phyloP scores from a whole-genome alignment of 2,797 vertebrate genomes.

The Masticophis lateralis region DNA sequence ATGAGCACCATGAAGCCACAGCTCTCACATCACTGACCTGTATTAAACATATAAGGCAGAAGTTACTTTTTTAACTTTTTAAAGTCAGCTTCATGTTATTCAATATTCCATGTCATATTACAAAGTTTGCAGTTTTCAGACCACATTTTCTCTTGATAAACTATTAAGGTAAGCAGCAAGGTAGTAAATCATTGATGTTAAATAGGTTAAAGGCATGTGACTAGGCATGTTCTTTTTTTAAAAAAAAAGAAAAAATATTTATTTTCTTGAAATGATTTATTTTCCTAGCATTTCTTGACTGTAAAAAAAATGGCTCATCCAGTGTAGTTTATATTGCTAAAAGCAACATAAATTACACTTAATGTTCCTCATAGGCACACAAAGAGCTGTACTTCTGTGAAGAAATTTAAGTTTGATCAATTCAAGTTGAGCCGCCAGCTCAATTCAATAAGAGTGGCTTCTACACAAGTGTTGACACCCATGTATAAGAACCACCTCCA shows the following conservation, averaged over 20 bases:
- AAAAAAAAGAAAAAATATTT: not conserved
- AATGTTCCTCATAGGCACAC: not conserved
- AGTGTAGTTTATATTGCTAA: not conserved
- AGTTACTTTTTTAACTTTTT: not conserved
- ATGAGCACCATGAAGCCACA: not conserved
- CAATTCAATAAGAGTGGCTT: not conserved
- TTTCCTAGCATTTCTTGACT: not conserved
- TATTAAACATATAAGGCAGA: not conserved
- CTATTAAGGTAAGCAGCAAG: not conserved
- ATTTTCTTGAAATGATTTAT: not conserved
- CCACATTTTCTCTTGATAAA: not conserved
- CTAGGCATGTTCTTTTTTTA: not conserved
- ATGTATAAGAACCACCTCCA: not conserved
- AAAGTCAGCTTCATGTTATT: not conserved
- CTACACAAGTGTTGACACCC: not conserved
- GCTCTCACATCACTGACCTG: not conserved
- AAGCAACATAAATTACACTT: not conserved
- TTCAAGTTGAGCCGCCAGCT: not conserved
- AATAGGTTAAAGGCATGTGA: not conserved
- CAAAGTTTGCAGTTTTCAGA: not conserved
- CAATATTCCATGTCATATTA: not conserved
- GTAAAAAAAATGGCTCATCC: not conserved
- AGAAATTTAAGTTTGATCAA: not conserved
- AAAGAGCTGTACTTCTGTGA: not conserved
- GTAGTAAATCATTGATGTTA: not conserved